Evolutionary conservation across 1,140 invertebrate genomes (phyloP).

Genomic region (Cydia strobilella): DNA sequence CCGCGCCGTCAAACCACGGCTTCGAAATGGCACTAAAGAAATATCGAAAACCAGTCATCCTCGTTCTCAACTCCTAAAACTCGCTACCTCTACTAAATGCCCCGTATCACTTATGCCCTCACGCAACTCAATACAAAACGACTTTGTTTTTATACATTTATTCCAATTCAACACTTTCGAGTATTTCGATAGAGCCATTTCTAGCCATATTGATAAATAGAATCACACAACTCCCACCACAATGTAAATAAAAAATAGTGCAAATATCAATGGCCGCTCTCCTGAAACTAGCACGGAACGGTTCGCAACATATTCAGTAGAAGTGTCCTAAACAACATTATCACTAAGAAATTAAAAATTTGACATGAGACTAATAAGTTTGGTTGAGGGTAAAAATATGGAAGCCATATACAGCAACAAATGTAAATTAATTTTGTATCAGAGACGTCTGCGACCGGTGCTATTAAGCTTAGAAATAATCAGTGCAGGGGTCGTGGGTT

Average conservation of each 20-base stretch:
- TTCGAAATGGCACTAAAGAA: conserved; percentile 6
- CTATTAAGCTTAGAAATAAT: too few relatives aligned
- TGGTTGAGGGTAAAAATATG: not conserved
- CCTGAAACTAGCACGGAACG: not conserved
- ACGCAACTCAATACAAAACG: conserved; percentile 19
- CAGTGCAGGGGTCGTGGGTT: too few relatives aligned
- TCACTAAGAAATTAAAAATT: not conserved
- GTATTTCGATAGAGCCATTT: conserved; percentile 27
- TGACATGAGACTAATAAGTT: not conserved
- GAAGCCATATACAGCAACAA: too few relatives aligned
- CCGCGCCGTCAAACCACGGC: not conserved
- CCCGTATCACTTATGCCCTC: conserved; percentile 29
- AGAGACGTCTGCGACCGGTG: too few relatives aligned
- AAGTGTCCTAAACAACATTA: not conserved
- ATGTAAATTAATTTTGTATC: too few relatives aligned
- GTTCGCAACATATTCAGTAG: not conserved
- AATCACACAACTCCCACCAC: conserved; percentile 32
- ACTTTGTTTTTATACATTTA: conserved; percentile 13
- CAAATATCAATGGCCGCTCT: conserved; percentile 11
- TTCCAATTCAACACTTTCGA: conserved; percentile 8
- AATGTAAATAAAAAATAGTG: conserved; percentile 32
- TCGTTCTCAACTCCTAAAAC: not conserved
- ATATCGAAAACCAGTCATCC: not conserved
- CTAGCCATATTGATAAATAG: conserved; percentile 19
- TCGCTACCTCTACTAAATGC: conserved; percentile 31